phyloP scores from a whole-genome alignment of 2,888 invertebrate species.

The Caenorhabditis sp. region DNA sequence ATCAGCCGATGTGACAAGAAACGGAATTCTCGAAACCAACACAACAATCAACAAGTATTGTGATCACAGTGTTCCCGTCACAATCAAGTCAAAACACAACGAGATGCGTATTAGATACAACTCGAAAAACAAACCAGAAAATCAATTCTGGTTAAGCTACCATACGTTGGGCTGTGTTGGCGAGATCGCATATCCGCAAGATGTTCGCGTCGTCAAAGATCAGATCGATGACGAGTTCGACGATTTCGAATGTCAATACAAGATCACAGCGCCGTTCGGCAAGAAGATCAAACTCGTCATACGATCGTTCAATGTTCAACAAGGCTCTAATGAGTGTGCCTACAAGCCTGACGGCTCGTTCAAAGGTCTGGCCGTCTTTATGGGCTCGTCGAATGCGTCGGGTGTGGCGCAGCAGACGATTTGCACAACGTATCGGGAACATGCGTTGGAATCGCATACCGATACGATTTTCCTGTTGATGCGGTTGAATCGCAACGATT shows the following conservation, averaged over 20 bases:
- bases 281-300: slow-evolving; percentile 41
- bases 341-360: slow-evolving; percentile 34
- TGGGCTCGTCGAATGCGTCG: slow-evolving; percentile 46
- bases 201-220: slow-evolving; percentile 39
- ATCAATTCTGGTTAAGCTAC: slow-evolving; percentile 69
- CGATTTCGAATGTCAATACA: slow-evolving; percentile 58
- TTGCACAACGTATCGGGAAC: slow-evolving; percentile 16
- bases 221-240: slow-evolving; percentile 40
- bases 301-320: slow-evolving; percentile 30
- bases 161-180: slow-evolving; percentile 63
- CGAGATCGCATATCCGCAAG: slow-evolving; percentile 37
- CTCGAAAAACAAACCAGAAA: slow-evolving; percentile 40
- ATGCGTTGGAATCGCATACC: slow-evolving; percentile 44
- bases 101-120: slow-evolving; percentile 50
- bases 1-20: slow-evolving; percentile 22
- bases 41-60: slow-evolving; percentile 38
- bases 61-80: slow-evolving; percentile 11
- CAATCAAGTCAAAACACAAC: slow-evolving; percentile 40
- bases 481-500: slow-evolving; percentile 18
- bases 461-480: slow-evolving; percentile 52
- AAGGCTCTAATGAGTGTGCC: slow-evolving; percentile 6
- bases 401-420: slow-evolving; percentile 48
- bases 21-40: slow-evolving; percentile 22
- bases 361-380: slow-evolving; percentile 48
- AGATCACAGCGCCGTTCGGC: slow-evolving; percentile 44